These are phyloP conservation scores for Lepisosteus oculatus DNA, from an alignment of 2,113 vertebrate species.

Conservation along the genomic window DNA sequence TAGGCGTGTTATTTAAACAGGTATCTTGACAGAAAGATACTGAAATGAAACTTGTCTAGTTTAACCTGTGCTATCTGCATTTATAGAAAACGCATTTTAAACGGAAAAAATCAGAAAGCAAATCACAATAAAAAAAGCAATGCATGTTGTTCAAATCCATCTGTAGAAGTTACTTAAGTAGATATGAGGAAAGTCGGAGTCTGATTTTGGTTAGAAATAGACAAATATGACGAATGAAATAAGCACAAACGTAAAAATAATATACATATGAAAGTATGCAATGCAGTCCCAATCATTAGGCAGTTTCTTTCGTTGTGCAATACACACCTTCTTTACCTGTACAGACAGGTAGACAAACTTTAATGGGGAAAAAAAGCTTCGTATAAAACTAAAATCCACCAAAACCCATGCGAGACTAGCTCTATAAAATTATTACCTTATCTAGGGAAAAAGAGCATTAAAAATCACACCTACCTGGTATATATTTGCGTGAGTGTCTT, in stretches of 20 bases:
- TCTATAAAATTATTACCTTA: slow-evolving; percentile 2
- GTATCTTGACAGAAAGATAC: background rate
- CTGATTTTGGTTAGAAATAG: too few relatives aligned
- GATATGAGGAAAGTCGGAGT: too few relatives aligned
- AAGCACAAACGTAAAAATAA: background rate
- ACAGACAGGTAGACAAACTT: slow-evolving; percentile 73
- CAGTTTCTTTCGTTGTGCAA: slow-evolving; percentile 4
- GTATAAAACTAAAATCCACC: background rate
- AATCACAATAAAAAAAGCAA: background rate
- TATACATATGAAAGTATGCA: background rate
- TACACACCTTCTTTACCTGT: slow-evolving; percentile 73
- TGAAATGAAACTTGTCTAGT: background rate
- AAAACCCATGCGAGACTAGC: background rate
- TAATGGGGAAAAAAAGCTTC: slow-evolving; percentile 19
- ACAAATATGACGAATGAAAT: background rate
- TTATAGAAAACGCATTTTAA: background rate
- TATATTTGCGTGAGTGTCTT: slow-evolving; percentile 74
- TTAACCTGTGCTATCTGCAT: background rate
- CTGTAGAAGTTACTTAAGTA: too few relatives aligned
- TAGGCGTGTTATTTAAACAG: background rate
- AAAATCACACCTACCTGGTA: slow-evolving; percentile 75
- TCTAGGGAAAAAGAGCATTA: slow-evolving; percentile 12
- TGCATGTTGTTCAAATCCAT: background rate
- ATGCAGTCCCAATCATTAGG: slow-evolving; percentile 1
- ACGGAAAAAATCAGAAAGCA: background rate